A percentile compares a stretch with the other conserved stretches of the same genome.
Conservation (phyloP, 2,113 vertebrate genomes). For the Proteles cristata region DNA sequence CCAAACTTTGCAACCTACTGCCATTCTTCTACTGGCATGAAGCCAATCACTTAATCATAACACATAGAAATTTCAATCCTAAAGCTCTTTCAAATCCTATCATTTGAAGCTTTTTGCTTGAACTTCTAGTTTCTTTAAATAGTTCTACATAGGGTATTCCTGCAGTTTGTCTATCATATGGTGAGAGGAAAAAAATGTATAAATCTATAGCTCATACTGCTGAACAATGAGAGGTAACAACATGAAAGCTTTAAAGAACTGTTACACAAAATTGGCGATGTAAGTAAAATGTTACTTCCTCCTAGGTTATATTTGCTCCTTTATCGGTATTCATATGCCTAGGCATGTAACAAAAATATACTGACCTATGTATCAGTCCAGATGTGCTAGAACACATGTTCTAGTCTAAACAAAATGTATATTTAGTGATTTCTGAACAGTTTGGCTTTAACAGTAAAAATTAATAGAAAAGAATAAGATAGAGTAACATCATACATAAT, state of each 20-base stretch:
- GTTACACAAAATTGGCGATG: neutral
- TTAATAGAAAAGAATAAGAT: neutral
- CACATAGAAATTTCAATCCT: neutral
- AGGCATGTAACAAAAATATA: neutral
- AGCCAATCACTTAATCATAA: conserved; percentile 23
- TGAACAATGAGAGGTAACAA: conserved; percentile 4
- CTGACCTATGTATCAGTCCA: neutral
- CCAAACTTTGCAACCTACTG: neutral
- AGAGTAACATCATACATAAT: neutral
- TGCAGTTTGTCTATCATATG: neutral
- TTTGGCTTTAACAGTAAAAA: conserved; percentile 1
- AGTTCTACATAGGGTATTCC: neutral
- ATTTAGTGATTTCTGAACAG: neutral
- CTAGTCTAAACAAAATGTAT: neutral
- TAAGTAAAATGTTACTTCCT: neutral
- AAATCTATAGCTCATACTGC: neutral
- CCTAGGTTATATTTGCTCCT: conserved; percentile 3
- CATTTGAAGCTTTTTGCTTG: neutral
- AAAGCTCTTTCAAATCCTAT: neutral
- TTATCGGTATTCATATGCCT: neutral
- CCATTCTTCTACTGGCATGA: neutral
- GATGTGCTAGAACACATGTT: neutral
- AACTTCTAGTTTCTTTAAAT: conserved; percentile 37
- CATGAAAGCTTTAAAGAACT: neutral
- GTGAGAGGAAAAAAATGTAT: neutral